A percentile compares a stretch with the other conserved stretches of the same genome.
These are phyloP conservation scores for Cerceris ruficornis DNA, from an alignment of 2,888 invertebrate species.

Conservation along the genomic window DNA sequence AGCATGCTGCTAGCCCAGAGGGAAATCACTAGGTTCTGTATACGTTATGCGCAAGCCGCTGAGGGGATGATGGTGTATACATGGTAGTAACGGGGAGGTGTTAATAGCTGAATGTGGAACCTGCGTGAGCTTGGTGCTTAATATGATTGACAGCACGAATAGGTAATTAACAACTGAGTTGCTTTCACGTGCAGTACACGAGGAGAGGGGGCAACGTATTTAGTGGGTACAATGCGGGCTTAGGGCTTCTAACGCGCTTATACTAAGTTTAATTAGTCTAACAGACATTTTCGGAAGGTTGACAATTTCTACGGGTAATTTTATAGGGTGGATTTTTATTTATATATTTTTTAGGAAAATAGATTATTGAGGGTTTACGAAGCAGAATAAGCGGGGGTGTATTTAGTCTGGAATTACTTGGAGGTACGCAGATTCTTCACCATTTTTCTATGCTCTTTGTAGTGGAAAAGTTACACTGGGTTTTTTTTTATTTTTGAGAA, in stretches of 20 bases:
- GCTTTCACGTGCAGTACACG: conserved; percentile 43
- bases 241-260: conserved; percentile 40
- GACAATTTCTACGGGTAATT: conserved; percentile 1
- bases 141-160: conserved; percentile 68
- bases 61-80: conserved; percentile 28
- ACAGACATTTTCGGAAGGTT: conserved; percentile 35
- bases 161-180: conserved; percentile 63
- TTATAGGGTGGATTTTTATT: too few relatives aligned
- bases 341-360: too few relatives aligned
- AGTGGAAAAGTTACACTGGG: too few relatives aligned
- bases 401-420: too few relatives aligned
- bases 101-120: conserved; percentile 60
- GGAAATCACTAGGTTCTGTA: conserved; percentile 71
- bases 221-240: conserved; percentile 25
- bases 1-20: conserved; percentile 67
- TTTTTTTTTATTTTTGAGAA: too few relatives aligned
- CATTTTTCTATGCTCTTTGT: too few relatives aligned
- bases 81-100: conserved; percentile 46
- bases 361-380: too few relatives aligned
- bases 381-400: too few relatives aligned
- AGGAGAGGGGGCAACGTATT: conserved; percentile 30
- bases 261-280: conserved; percentile 45
- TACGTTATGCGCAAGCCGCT: conserved; percentile 35
- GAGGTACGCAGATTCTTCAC: too few relatives aligned
- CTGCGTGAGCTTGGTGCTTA: conserved; percentile 55